Evolutionary conservation across 2,888 invertebrate species (phyloP).

Genomic region (Mesopsocus fuscifrons): DNA sequence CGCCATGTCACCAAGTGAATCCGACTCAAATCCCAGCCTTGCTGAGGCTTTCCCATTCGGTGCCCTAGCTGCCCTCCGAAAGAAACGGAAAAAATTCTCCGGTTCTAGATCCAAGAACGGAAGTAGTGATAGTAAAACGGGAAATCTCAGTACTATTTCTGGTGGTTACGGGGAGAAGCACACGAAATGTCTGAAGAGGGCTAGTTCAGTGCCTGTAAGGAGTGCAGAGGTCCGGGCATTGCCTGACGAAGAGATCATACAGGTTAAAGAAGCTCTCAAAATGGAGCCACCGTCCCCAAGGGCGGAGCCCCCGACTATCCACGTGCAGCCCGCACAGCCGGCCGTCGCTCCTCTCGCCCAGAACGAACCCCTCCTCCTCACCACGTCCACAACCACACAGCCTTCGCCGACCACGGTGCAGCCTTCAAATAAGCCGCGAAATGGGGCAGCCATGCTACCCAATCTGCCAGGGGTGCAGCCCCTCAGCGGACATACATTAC

Average conservation of each 20-base stretch:
- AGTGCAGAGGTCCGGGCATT: not conserved
- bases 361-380: conserved; percentile 17
- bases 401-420: conserved; percentile 9
- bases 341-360: conserved; percentile 15
- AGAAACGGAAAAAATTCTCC: conserved; percentile 67
- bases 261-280: not conserved
- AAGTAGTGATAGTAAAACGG: conserved; percentile 7
- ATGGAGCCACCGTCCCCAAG: conserved; percentile 1
- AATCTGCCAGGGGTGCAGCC: conserved; percentile 55
- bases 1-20: conserved; percentile 34
- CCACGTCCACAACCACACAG: conserved; percentile 13
- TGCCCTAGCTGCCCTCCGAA: conserved; percentile 54
- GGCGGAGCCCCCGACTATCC: conserved; percentile 31
- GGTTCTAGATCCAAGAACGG: conserved; percentile 30
- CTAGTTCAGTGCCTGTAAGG: conserved; percentile 5
- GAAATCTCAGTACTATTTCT: not conserved
- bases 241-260: not conserved
- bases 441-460: conserved; percentile 38
- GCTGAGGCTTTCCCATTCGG: conserved; percentile 20
- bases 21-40: conserved; percentile 49
- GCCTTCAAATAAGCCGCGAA: conserved; percentile 24
- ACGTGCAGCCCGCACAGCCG: conserved; percentile 28
- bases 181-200: conserved; percentile 2
- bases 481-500: conserved; percentile 49
- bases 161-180: not conserved